phyloP scores from a whole-genome alignment of 2,113 vertebrate species.

The Epinephelus moara region DNA sequence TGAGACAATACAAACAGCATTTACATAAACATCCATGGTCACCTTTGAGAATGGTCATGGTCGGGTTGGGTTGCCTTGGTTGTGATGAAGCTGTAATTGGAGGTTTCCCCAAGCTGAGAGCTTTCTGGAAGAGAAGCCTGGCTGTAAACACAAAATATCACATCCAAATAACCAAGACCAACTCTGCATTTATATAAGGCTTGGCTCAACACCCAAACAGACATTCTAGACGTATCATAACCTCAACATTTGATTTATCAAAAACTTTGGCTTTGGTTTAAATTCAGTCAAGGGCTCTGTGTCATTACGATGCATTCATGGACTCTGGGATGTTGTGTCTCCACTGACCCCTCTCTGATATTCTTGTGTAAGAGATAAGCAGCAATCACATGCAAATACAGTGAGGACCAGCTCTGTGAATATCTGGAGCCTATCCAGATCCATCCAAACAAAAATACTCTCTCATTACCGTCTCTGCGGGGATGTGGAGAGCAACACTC shows the following conservation, averaged over 20 bases:
- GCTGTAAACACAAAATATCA: not conserved
- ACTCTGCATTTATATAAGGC: constrained; percentile 1
- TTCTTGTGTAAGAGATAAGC: constrained; percentile 27
- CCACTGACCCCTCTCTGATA: constrained; percentile 36
- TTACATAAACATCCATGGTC: constrained; percentile 44
- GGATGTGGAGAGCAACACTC: constrained; percentile 57
- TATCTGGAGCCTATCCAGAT: constrained; percentile 69
- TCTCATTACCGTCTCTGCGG: constrained; percentile 72
- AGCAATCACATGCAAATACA: constrained; percentile 40
- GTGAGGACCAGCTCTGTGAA: constrained; percentile 44
- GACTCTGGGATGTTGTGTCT: constrained; percentile 10
- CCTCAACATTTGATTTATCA: constrained; percentile 9
- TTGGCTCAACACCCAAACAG: not conserved
- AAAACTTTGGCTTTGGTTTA: not conserved
- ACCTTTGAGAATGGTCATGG: constrained; percentile 34
- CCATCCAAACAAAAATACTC: constrained; percentile 70
- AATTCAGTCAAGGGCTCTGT: not conserved
- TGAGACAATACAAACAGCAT: constrained; percentile 42
- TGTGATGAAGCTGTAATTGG: not conserved
- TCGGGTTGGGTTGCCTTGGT: constrained; percentile 31
- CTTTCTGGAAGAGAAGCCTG: not conserved
- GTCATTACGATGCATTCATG: constrained; percentile 22
- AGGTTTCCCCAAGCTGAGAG: constrained; percentile 8
- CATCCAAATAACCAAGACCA: not conserved
- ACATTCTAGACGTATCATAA: not conserved